A percentile compares a stretch with the other conserved stretches of the same genome.
These are phyloP conservation scores for Drosophila falleni DNA, from an alignment of 2,888 invertebrate species.

Conservation along the genomic window DNA sequence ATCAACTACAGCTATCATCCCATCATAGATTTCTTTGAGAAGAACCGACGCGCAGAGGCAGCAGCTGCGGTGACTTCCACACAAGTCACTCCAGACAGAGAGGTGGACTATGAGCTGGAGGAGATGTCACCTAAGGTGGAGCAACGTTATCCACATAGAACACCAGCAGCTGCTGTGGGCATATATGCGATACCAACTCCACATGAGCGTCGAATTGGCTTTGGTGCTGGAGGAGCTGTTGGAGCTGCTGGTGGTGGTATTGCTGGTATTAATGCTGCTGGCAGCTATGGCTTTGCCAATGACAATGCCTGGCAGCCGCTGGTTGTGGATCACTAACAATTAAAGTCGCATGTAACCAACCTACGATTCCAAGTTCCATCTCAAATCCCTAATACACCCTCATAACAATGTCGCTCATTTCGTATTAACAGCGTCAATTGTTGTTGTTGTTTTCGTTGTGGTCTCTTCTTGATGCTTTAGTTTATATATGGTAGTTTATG, in stretches of 20 bases:
- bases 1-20: constrained; percentile 94
- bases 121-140: constrained; percentile 57
- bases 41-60: constrained; percentile 67
- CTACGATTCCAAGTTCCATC: background rate
- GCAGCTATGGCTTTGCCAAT: constrained; percentile 50
- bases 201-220: constrained; percentile 80
- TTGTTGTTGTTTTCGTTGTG: constrained; percentile 28
- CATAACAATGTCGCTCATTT: constrained; percentile 40
- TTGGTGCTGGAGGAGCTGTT: constrained; percentile 56
- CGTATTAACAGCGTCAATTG: constrained; percentile 49
- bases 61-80: constrained; percentile 20
- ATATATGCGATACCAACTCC: constrained; percentile 48
- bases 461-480: constrained; percentile 41
- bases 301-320: constrained; percentile 82
- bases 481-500: constrained; percentile 44
- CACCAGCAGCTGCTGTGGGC: constrained; percentile 28
- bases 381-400: background rate
- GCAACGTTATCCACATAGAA: constrained; percentile 45
- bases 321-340: constrained; percentile 68
- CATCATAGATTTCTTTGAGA: constrained; percentile 92
- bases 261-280: constrained; percentile 51
- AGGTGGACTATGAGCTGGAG: constrained; percentile 38
- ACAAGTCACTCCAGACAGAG: background rate
- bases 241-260: constrained; percentile 50
- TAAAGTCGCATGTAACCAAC: constrained; percentile 59